Evolutionary conservation across 2,113 vertebrate genomes (phyloP).

Genomic region (Loxodonta africana): DNA sequence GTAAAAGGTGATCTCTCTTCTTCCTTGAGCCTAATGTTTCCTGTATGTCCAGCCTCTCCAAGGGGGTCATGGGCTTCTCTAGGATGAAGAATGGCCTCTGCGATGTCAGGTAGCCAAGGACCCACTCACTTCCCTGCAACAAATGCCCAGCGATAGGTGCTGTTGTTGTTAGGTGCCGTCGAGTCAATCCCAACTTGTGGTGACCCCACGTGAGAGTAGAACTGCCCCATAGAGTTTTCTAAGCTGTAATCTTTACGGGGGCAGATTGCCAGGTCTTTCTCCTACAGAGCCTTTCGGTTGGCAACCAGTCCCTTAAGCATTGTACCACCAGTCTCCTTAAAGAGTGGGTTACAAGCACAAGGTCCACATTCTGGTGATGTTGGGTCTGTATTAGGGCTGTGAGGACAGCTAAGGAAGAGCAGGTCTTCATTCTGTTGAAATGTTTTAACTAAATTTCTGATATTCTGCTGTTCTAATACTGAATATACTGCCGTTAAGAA

Average conservation of each 20-base stretch:
- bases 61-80: neutral
- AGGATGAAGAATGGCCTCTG: neutral
- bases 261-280: too few relatives aligned
- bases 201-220: too few relatives aligned
- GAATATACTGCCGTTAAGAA: too few relatives aligned
- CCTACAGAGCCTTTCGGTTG: too few relatives aligned
- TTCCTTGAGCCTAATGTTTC: neutral
- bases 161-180: neutral
- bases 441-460: neutral
- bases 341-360: too few relatives aligned
- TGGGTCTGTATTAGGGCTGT: accelerated
- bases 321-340: too few relatives aligned
- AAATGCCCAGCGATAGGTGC: neutral
- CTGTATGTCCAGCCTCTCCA: neutral
- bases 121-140: accelerated
- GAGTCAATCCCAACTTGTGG: neutral
- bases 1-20: neutral
- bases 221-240: too few relatives aligned
- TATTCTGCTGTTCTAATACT: neutral
- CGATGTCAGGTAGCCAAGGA: accelerated
- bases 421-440: neutral
- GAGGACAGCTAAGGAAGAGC: neutral
- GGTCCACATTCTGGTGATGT: too few relatives aligned
- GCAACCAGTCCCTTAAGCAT: too few relatives aligned
- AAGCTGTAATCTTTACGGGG: too few relatives aligned